Conservation (phyloP, 64 coral and sea anemone genomes). For the Cladopsammia gracilis region DNA sequence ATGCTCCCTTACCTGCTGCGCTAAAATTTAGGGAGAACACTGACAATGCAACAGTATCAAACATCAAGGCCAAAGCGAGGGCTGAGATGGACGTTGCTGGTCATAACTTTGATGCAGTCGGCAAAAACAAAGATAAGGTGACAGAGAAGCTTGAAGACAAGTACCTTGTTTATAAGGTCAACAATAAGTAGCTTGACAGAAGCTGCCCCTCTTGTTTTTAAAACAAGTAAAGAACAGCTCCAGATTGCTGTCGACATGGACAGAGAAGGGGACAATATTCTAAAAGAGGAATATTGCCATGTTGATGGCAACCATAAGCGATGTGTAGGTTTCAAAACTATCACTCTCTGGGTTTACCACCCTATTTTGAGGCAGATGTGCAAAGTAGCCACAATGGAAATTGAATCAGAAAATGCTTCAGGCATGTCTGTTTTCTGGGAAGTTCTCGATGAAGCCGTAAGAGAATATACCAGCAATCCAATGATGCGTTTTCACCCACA, state of each 20-base stretch:
- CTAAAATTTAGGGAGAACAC: no score
- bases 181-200: no score
- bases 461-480: not conserved
- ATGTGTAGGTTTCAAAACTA: not conserved
- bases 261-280: not conserved
- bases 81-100: slow-evolving; percentile 5
- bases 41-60: not conserved
- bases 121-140: slow-evolving; percentile 14
- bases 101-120: slow-evolving; percentile 44
- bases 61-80: not conserved
- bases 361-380: not conserved
- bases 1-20: no score
- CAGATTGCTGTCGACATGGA: slow-evolving; percentile 39
- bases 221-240: not conserved
- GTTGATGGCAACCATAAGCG: slow-evolving; percentile 36
- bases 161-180: slow-evolving; percentile 5
- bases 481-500: not conserved
- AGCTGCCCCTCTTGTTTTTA: no score
- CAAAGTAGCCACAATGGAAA: slow-evolving; percentile 41
- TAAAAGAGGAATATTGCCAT: slow-evolving; percentile 20
- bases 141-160: not conserved
- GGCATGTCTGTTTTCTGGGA: slow-evolving; percentile 2
- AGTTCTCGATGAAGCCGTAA: not conserved
- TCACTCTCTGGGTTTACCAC: slow-evolving; percentile 14
- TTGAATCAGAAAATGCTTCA: not conserved